Base-by-base conservation (phyloP, 2,113 vertebrate genomes). In the Hirundichthys speculiger region DNA sequence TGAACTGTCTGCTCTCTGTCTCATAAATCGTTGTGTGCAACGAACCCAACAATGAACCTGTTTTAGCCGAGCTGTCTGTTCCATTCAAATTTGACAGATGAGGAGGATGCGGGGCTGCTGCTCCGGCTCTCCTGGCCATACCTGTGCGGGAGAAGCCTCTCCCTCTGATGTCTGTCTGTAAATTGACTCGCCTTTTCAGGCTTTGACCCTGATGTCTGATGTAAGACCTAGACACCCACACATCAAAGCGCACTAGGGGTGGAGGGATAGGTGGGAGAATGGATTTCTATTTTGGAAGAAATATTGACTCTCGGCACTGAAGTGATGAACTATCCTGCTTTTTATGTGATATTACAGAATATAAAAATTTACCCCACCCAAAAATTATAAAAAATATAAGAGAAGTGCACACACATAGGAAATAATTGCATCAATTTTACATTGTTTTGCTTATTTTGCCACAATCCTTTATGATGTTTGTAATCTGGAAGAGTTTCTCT, bases 131-230 rank as follows among this genome's bases (percentile, higher is more conserved):
- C 66, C 39, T 39, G 67, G 73, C 62, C 41, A 70, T 84, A 86
- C 85, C 86, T 87, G 84, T 46, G 67, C 71, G 75, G 69, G 64
- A 86, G 75, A 83, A 77, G 66, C 78, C 79, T 77, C 68, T 82
- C 64, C 73, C 80, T 90, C 82, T 89, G 82, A 89, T 85, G 85
- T 88, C 80, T 88, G 84, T 78, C 83, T 88, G 82, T 82, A 90
- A 91, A 92, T 90, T 89, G 88, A 88, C 88, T 91, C 79, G 89
- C 90, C 88, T 93, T 91, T 89, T 89, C 85, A 90, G 90, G 88
- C 87, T 89, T 89, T 90, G 91, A 92, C 91, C 91, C 90, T 84
- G 84, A 85, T 81, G 90, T 91, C 89, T 92, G 92, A 93, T 92
- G 91, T 91, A 91, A 91, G 91, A 92, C 83, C 86, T 81, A 91